Conservation (phyloP, 2,113 vertebrate species). For the Tympanuchus pallidicinctus region DNA sequence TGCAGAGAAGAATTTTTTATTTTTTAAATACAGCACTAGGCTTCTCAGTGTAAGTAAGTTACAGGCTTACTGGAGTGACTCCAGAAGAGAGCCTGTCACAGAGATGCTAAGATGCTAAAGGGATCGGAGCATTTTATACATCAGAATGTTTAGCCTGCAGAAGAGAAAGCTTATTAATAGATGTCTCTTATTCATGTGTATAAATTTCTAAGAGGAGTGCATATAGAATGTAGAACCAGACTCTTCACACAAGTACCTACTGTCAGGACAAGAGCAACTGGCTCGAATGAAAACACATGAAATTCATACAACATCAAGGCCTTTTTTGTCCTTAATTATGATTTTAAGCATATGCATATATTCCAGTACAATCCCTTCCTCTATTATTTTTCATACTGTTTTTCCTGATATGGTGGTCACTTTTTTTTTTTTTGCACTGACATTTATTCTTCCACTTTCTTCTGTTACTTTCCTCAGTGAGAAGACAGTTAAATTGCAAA, state of each 20-base stretch:
- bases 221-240: neutral
- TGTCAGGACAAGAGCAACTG: neutral
- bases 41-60: neutral
- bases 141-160: neutral
- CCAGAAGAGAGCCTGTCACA: neutral
- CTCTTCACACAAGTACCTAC: neutral
- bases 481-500: neutral
- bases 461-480: neutral
- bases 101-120: accelerated
- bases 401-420: neutral
- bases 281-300: neutral
- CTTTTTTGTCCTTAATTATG: neutral
- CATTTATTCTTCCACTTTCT: neutral
- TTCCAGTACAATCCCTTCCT: neutral
- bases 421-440: neutral
- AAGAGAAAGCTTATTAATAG: neutral
- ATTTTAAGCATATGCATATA: neutral
- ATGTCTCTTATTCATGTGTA: neutral
- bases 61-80: neutral
- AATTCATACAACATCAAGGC: neutral
- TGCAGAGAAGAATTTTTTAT: neutral
- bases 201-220: neutral
- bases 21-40: neutral
- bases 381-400: neutral
- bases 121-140: neutral